Conservation (phyloP, 1,140 invertebrate genomes). For the Drosophila guanche region DNA sequence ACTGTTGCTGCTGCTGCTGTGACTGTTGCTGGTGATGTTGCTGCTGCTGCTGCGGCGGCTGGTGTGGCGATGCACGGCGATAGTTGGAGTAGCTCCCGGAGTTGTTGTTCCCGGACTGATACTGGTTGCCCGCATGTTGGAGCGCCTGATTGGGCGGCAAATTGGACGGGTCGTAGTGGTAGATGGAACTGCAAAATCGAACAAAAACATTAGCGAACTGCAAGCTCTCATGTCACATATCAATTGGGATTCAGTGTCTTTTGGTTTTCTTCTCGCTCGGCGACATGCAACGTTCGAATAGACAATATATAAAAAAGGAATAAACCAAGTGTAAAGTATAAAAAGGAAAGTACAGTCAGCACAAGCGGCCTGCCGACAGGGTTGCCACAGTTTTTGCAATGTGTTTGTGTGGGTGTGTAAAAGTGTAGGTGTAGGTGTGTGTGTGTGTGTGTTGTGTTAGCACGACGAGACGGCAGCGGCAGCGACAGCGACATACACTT, state of each 20-base stretch:
- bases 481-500: slow-evolving; percentile 73
- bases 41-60: slow-evolving; percentile 43
- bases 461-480: slow-evolving; percentile 40
- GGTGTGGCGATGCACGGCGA: slow-evolving; percentile 66
- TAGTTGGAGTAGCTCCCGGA: slow-evolving; percentile 63
- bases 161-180: slow-evolving; percentile 90
- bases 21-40: slow-evolving; percentile 34
- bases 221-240: neutral
- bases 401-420: slow-evolving; percentile 9
- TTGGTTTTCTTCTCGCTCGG: slow-evolving; percentile 51
- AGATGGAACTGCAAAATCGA: slow-evolving; percentile 85
- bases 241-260: slow-evolving; percentile 15
- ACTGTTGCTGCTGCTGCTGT: slow-evolving; percentile 21
- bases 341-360: slow-evolving; percentile 47
- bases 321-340: slow-evolving; percentile 13
- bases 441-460: slow-evolving; percentile 43
- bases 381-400: slow-evolving; percentile 44
- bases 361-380: slow-evolving; percentile 52
- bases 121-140: slow-evolving; percentile 60
- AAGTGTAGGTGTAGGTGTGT: slow-evolving; percentile 4
- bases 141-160: slow-evolving; percentile 85
- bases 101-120: slow-evolving; percentile 58
- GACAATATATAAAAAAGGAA: neutral
- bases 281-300: slow-evolving; percentile 54
- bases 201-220: neutral